A percentile compares a stretch with the other conserved stretches of the same genome.
These are phyloP conservation scores for Cebus imitator DNA, from an alignment of 2,113 vertebrate genomes.

Conservation along the genomic window DNA sequence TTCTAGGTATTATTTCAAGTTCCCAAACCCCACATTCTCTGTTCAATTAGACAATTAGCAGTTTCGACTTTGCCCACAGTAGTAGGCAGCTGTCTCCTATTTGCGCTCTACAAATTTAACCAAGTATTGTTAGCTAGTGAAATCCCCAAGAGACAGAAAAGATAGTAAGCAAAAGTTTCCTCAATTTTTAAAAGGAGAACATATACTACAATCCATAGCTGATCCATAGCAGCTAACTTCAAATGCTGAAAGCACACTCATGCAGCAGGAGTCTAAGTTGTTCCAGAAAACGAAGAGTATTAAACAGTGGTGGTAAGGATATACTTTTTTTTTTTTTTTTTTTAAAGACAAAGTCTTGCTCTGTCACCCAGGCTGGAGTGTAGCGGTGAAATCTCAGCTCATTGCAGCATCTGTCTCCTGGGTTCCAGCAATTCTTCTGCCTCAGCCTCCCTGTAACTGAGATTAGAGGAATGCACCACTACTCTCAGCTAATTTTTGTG, in stretches of 20 bases:
- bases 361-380: too few species aligned
- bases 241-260: conserved; percentile 24
- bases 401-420: too few species aligned
- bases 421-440: too few species aligned
- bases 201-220: background rate
- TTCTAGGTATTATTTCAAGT: conserved; percentile 14
- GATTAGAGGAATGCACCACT: too few species aligned
- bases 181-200: conserved; percentile 30
- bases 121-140: background rate
- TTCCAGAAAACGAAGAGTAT: conserved; percentile 28
- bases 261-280: background rate
- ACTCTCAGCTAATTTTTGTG: too few species aligned
- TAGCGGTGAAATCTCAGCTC: too few species aligned
- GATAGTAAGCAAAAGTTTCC: background rate
- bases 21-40: background rate
- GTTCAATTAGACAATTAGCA: background rate
- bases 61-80: background rate
- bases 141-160: conserved; percentile 1
- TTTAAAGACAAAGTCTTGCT: too few species aligned
- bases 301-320: background rate
- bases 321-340: too few species aligned
- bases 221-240: conserved; percentile 27
- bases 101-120: background rate
- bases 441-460: too few species aligned
- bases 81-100: background rate